Base-by-base conservation (phyloP, 2,797 vertebrate genomes). In the Myiotriccus ornatus region DNA sequence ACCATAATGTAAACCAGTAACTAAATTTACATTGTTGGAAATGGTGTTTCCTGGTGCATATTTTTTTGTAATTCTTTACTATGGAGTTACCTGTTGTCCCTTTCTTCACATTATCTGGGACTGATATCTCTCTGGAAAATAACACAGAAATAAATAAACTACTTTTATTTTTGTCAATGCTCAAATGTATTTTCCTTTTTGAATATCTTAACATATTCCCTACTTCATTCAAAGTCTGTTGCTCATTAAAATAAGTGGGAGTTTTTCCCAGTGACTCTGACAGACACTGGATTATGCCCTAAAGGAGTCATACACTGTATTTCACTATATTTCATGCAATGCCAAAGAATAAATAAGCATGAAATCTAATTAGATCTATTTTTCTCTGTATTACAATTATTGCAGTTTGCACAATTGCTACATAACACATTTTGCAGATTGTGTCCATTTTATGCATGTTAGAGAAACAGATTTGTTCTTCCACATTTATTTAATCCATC, bases 61-160 rank as follows among this genome's bases (percentile, higher is more conserved):
- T 4, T 59, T 64, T 88, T 80, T 53, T 10, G 8, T 56, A 77
- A 32, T 16, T 81, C 15, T 41, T 49, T 71, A 18, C 62, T 34
- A 20, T 2, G 12, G 34, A 49, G 37, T 50, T 64, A 27, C 6
- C 35, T 4, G 0, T 43, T 70, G 13, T 53, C 30, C 3, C 13
- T 71, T 63, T 27, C 12, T 78, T 59, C 20, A 34, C 32, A 14
- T 65, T 12, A 21, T 17, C 34, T 64, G 57, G n/a, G 25, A 43
- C 46, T 35, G 9, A 28, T 14, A 24, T 2, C 12, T 35, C 4
- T 34, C 64, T 60, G 67, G 87, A 91, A 24, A 49, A 78, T 19
- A 70, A 50, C n/a, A 28, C 8, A 49, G 47, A 47, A 57, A 69
- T 47, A 63, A 3, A 52, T 35, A 53, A 84, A 43, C 3, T 24